A percentile compares a stretch with the other conserved stretches of the same genome.
Conservation (phyloP, 2,797 vertebrate genomes). For the Scomberomorus guttatus region DNA sequence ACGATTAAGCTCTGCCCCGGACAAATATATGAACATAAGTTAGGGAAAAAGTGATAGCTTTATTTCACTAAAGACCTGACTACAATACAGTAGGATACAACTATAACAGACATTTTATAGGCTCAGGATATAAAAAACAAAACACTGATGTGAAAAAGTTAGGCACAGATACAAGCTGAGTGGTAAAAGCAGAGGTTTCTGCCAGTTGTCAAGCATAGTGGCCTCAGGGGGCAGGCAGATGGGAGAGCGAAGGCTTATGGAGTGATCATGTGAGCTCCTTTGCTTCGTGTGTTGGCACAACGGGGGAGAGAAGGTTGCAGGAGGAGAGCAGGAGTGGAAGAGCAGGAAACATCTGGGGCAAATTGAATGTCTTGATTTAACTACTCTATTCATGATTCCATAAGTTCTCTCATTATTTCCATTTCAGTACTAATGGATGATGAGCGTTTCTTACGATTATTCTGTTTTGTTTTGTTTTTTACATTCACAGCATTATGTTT, state of each 20-base stretch:
- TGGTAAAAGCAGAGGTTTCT: conserved; percentile 54
- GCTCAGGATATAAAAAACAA: conserved; percentile 18
- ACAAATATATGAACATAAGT: neutral
- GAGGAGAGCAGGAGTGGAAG: conserved; percentile 25
- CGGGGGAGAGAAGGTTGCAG: conserved; percentile 26
- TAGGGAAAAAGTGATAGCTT: neutral
- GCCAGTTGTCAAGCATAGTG: conserved; percentile 42
- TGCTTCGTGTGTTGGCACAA: conserved; percentile 56
- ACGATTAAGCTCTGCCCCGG: neutral
- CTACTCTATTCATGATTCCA: neutral
- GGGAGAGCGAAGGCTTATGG: conserved; percentile 56
- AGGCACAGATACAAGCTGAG: conserved; percentile 42
- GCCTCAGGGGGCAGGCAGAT: conserved; percentile 64
- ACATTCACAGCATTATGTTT: neutral
- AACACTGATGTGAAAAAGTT: conserved; percentile 5
- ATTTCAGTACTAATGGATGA: neutral
- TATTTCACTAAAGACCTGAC: neutral
- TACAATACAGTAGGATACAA: neutral
- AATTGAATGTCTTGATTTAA: conserved; percentile 21
- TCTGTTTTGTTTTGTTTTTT: neutral
- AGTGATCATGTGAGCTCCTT: conserved; percentile 63
- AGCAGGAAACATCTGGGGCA: conserved; percentile 21
- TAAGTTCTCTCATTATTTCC: neutral
- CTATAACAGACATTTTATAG: neutral
- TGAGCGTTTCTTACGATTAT: too few species aligned